Percentiles rank a stretch among this genome's conserved stretches.
Conservation (phyloP, 2,888 invertebrate genomes). For the Macrophya annulata region DNA sequence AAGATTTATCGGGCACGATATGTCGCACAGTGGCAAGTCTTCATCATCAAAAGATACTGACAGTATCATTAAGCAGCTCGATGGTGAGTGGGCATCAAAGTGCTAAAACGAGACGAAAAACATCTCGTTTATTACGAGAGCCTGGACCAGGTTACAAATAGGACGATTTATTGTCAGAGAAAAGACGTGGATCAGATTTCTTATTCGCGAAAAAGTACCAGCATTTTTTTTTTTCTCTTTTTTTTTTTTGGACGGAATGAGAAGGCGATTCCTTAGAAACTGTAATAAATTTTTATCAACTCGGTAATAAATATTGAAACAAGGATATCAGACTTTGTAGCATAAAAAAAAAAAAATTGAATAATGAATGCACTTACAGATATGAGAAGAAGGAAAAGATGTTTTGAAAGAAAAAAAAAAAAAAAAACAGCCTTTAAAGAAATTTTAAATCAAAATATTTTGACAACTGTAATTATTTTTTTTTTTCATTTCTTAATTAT, state of each 20-base stretch:
- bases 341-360: too few relatives aligned
- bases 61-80: conserved; percentile 6
- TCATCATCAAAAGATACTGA: conserved; percentile 6
- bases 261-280: background rate
- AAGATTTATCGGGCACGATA: conserved; percentile 18
- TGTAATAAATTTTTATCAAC: background rate
- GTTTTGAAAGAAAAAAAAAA: too few relatives aligned
- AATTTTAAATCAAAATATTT: background rate
- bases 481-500: background rate
- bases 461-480: background rate
- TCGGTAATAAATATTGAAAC: too few relatives aligned
- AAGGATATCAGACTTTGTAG: too few relatives aligned
- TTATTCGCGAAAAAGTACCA: too few relatives aligned
- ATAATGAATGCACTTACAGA: too few relatives aligned
- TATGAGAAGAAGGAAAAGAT: too few relatives aligned
- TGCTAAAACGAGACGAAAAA: conserved; percentile 16
- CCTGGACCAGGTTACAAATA: conserved; percentile 4
- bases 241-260: background rate
- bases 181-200: background rate
- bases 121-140: conserved; percentile 5
- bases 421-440: too few relatives aligned
- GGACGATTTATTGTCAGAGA: background rate
- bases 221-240: background rate
- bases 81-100: background rate
- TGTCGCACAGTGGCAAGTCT: conserved; percentile 32